Evolutionary conservation across 1,140 invertebrate genomes (phyloP).

Genomic region (Drosophila santomea): DNA sequence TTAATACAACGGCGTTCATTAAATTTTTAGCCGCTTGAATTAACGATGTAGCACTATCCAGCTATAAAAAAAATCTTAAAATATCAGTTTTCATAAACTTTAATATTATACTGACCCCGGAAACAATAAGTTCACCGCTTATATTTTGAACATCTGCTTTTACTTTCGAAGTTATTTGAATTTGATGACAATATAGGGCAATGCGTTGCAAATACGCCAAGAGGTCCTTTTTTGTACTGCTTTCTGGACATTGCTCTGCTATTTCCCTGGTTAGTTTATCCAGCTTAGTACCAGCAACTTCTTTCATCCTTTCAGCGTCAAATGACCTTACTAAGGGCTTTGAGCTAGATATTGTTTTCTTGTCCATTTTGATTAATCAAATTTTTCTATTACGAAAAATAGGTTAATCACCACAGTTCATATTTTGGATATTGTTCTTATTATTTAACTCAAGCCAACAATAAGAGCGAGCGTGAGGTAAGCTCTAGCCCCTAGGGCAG

Average conservation of each 20-base stretch:
- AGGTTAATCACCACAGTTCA: too few species aligned
- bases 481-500: too few species aligned
- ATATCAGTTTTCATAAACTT: neutral
- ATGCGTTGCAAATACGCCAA: conserved; percentile 98
- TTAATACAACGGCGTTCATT: conserved; percentile 99
- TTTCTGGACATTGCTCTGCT: conserved; percentile 99
- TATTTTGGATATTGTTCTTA: too few species aligned
- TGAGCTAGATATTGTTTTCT: too few species aligned
- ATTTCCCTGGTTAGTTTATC: conserved; percentile 98
- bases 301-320: too few species aligned
- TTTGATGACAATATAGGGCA: conserved; percentile 98
- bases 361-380: too few species aligned
- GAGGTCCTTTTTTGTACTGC: conserved; percentile 98
- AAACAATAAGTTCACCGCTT: conserved; percentile 98
- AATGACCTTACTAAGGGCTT: too few species aligned
- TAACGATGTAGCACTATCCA: conserved; percentile 99
- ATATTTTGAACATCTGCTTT: conserved; percentile 99
- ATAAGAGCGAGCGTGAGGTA: too few species aligned
- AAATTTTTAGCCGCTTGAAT: conserved; percentile 99
- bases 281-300: too few species aligned
- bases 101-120: conserved; percentile 94
- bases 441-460: too few species aligned
- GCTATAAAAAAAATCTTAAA: conserved; percentile 85
- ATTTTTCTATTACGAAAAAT: too few species aligned
- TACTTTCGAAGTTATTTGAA: conserved; percentile 99